phyloP scores from a whole-genome alignment of 2,888 invertebrate genomes.

The Ypsolopha sequella region DNA sequence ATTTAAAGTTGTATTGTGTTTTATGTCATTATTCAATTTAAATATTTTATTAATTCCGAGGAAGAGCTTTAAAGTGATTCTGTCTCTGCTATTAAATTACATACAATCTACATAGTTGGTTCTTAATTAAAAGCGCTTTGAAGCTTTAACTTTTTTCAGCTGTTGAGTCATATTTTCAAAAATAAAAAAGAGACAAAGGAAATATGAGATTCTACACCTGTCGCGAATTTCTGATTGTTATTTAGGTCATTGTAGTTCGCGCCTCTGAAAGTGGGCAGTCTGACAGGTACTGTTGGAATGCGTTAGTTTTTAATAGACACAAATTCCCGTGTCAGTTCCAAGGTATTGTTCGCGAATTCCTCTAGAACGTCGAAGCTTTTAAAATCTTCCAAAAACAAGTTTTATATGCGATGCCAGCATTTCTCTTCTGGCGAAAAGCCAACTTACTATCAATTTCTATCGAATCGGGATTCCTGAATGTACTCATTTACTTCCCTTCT shows the following conservation, averaged over 20 bases:
- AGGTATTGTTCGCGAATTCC: constrained; percentile 14
- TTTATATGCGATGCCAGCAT: constrained; percentile 52
- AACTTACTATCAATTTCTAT: constrained; percentile 50
- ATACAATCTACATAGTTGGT: no score
- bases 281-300: constrained; percentile 1
- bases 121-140: no score
- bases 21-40: no score
- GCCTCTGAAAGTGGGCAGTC: not conserved
- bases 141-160: no score
- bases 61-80: no score
- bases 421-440: constrained; percentile 41
- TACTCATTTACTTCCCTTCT: constrained; percentile 20
- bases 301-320: constrained; percentile 33
- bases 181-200: no score
- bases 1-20: no score
- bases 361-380: constrained; percentile 15
- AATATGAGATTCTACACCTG: no score
- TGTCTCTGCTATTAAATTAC: no score
- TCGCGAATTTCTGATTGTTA: no score
- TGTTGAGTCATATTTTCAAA: no score
- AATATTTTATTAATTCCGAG: no score
- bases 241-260: not conserved
- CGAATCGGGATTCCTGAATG: constrained; percentile 37
- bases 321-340: constrained; percentile 26
- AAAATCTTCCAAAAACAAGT: constrained; percentile 38